Evolutionary conservation across 2,888 invertebrate species (phyloP).

Genomic region (Iphiclides podalirius): DNA sequence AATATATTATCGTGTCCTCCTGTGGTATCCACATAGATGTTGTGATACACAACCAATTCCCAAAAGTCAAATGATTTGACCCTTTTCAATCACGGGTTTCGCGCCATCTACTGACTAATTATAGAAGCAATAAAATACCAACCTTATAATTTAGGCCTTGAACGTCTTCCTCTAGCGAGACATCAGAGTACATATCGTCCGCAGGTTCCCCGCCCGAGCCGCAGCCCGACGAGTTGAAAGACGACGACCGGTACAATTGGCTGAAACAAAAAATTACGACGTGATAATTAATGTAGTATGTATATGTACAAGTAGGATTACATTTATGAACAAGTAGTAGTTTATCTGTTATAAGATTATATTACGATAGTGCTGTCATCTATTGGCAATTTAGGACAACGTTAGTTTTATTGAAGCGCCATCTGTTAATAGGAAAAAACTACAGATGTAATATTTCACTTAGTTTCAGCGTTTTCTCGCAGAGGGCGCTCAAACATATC

Average conservation of each 20-base stretch:
- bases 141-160: conserved; percentile 97
- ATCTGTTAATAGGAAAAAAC: conserved; percentile 41
- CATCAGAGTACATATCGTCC: conserved; percentile 97
- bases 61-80: too few species aligned
- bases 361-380: conserved; percentile 40
- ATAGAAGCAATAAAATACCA: conserved; percentile 34
- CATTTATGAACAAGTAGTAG: too few species aligned
- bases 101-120: conserved; percentile 14
- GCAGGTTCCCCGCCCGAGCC: conserved; percentile 95
- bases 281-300: conserved; percentile 11
- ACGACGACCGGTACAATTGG: conserved; percentile 94
- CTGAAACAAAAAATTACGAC: conserved; percentile 73
- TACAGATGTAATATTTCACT: too few species aligned
- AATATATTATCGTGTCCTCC: too few species aligned
- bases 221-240: conserved; percentile 95
- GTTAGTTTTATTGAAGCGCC: conserved; percentile 32
- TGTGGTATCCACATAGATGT: too few species aligned
- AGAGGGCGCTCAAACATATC: too few species aligned
- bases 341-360: too few species aligned
- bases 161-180: conserved; percentile 94
- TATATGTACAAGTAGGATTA: too few species aligned
- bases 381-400: conserved; percentile 23
- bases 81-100: too few species aligned
- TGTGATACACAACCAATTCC: too few species aligned
- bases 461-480: too few species aligned